phyloP scores from a whole-genome alignment of 2,113 vertebrate species.

The Vulpes lagopus region DNA sequence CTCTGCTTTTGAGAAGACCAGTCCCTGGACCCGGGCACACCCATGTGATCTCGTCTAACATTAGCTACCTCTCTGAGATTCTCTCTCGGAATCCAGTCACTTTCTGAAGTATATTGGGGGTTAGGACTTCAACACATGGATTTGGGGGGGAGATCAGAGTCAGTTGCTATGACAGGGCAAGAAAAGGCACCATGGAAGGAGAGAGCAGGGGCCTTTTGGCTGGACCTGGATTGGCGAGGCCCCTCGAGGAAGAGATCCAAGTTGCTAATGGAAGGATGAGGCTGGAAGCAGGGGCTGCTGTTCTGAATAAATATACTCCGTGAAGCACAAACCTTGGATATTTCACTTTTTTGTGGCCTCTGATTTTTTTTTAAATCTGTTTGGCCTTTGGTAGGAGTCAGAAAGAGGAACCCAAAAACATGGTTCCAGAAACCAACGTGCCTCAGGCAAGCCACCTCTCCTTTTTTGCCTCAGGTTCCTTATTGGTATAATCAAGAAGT shows the following conservation, averaged over 20 bases:
- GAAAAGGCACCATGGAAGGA: too few species aligned
- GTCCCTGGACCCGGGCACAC: neutral
- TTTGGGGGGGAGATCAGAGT: neutral
- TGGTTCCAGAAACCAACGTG: neutral
- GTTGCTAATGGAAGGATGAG: neutral
- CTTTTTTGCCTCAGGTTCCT: neutral
- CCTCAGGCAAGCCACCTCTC: neutral
- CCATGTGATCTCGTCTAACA: neutral
- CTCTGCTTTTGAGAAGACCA: neutral
- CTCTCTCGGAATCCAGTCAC: neutral
- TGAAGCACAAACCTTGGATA: neutral
- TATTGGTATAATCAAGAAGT: neutral
- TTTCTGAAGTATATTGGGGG: neutral
- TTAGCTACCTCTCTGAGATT: neutral
- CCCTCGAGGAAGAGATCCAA: neutral
- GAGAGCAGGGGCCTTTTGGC: neutral
- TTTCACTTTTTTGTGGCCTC: neutral
- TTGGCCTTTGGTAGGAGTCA: neutral
- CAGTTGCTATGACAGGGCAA: neutral
- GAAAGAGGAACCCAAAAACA: neutral
- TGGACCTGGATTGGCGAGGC: accelerated
- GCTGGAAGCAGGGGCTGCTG: too few species aligned
- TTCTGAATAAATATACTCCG: neutral
- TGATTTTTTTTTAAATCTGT: neutral
- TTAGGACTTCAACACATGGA: neutral